Evolutionary conservation across 2,113 vertebrate genomes (phyloP), one percentile per base, ranked within the genome.

Genomic region (Cichladusa arquata): DNA sequence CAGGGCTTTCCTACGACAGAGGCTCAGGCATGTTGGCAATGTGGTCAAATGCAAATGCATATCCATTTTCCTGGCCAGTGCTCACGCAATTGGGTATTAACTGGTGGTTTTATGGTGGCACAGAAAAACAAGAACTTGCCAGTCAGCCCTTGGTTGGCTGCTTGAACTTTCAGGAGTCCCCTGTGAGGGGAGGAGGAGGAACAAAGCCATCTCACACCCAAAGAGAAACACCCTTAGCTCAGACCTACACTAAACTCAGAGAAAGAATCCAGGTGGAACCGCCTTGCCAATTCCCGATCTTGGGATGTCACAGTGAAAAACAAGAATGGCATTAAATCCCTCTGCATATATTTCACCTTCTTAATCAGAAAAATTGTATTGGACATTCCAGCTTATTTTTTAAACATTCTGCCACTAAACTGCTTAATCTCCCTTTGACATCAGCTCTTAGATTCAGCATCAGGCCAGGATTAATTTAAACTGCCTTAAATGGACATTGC

Each of bases 381-480:
- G 82, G 91, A 83, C 56, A 36, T 86, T 88, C 70, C 26, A 84
- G 15, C 34, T 94, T 96, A 74, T 81, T 95, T 94, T 94, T 71
- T 61, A 95, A 94, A 86, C 19, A 12, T 89, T 81, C 91, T 92
- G 61, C 56, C 69, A 51, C 65, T 62, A 91, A 92, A 60, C 19
- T 71, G 58, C 54, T 73, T 54, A 70, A 80, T 80, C 82, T 90
- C 79, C 23, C 18, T 91, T 60, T 81, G 69, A 94, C 80, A 93
- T 88, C 60, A 78, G 56, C 51, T 88, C 65, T 83, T 47, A 86
- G 51, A 28, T 87, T 77, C 94, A 77, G 15, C 3, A 1, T 82
- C 79, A 82, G 82, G 54, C 81, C 79, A 93, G 56, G 38, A 83
- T 93, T 93, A 94, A 74, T 92, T 92, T 78, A 76, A 91, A n/a